Conservation (phyloP, 2,113 vertebrate genomes). For the Embiotoca jacksoni region DNA sequence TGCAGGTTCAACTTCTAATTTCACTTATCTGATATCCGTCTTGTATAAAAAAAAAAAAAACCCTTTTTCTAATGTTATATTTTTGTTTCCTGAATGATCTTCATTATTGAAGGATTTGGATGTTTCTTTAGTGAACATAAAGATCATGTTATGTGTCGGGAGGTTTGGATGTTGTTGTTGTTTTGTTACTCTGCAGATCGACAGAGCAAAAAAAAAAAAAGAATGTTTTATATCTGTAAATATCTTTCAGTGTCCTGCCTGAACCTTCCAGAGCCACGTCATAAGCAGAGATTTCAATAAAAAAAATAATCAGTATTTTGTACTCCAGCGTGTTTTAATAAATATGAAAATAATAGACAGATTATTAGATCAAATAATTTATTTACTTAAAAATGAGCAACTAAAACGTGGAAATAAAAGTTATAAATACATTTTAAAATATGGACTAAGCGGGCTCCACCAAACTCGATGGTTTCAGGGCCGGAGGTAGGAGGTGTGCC, state of each 20-base stretch:
- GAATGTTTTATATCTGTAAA: constrained; percentile 40
- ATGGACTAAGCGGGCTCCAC: neutral
- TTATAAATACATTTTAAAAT: constrained; percentile 7
- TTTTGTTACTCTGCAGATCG: neutral
- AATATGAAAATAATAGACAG: neutral
- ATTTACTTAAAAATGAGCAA: constrained; percentile 52
- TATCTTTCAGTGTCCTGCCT: neutral
- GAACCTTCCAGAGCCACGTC: neutral
- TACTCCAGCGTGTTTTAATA: neutral
- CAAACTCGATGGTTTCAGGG: neutral
- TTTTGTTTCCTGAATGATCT: neutral
- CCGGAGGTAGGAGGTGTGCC: constrained; percentile 41
- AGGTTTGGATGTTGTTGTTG: neutral
- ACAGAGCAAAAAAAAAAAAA: constrained; percentile 41
- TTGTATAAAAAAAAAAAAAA: no score
- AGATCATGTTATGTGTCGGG: neutral
- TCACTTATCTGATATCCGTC: neutral
- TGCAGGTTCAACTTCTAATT: neutral
- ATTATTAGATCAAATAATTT: constrained; percentile 7
- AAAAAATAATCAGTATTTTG: no score
- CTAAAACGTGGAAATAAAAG: neutral
- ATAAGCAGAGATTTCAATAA: neutral
- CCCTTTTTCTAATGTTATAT: neutral
- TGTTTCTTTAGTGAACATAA: neutral
- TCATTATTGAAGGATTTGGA: neutral